Percentiles rank a stretch among this genome's conserved stretches.
Evolutionary conservation across 2,797 vertebrate species (phyloP).

Genomic region (Neopelma chrysocephalum): DNA sequence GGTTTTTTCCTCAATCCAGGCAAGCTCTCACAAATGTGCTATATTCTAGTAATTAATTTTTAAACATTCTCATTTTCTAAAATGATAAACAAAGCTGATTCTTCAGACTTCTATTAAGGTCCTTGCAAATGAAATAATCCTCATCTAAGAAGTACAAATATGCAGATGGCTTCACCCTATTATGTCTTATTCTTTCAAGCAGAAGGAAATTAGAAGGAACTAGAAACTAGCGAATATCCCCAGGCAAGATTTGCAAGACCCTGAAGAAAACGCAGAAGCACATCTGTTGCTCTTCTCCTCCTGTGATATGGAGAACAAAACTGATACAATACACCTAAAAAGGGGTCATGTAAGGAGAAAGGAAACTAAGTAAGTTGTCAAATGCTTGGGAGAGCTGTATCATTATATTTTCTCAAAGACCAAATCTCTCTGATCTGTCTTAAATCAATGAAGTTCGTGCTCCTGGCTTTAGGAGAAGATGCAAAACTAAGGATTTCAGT

Average conservation of each 20-base stretch:
- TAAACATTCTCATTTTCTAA: background rate
- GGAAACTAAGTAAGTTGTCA: background rate
- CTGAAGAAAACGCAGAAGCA: background rate
- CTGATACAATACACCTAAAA: background rate
- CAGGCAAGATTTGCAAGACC: background rate
- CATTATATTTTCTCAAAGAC: background rate
- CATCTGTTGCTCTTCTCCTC: background rate
- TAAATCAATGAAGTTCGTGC: background rate
- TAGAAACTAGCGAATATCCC: background rate
- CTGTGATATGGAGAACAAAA: background rate
- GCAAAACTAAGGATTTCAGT: background rate
- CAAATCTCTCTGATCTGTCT: background rate
- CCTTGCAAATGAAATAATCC: constrained; percentile 12
- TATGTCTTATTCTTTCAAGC: background rate
- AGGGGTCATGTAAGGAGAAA: background rate
- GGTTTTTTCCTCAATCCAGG: background rate
- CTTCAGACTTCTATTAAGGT: background rate
- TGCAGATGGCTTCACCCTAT: background rate
- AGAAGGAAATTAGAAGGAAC: constrained; percentile 25
- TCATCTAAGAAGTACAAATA: constrained; percentile 22
- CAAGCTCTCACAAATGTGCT: background rate
- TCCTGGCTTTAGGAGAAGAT: background rate
- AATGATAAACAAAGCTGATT: constrained; percentile 18
- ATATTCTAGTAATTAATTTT: background rate
- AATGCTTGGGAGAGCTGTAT: background rate